A percentile compares a stretch with the other conserved stretches of the same genome.
Conservation (phyloP, 2,797 vertebrate genomes). For the Vultur gryphus region DNA sequence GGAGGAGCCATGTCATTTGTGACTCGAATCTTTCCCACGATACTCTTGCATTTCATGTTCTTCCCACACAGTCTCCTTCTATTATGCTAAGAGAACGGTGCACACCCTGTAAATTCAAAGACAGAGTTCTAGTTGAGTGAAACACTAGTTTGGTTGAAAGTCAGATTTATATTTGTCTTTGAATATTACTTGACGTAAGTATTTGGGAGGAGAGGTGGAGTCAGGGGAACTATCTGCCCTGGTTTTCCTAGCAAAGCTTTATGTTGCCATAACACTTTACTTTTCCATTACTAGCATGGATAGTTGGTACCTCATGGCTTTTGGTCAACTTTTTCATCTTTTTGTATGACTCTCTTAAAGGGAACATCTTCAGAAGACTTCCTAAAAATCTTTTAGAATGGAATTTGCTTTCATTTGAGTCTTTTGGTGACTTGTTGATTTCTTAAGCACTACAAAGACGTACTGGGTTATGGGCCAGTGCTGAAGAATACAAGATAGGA, state of each 20-base stretch:
- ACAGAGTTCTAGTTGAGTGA: not conserved
- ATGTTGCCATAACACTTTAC: rapidly evolving
- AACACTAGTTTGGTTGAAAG: not conserved
- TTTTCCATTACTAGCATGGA: not conserved
- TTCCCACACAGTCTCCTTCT: not conserved
- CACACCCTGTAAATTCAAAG: not conserved
- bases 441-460: not conserved
- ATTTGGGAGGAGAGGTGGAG: not conserved
- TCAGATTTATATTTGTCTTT: not conserved
- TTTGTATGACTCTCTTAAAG: not conserved
- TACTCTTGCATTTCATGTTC: not conserved
- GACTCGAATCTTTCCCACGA: not conserved
- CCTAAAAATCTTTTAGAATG: not conserved
- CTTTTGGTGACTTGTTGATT: not conserved
- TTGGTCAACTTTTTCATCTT: not conserved
- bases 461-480: not conserved
- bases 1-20: not conserved
- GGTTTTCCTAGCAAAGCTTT: not conserved
- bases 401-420: not conserved
- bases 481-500: not conserved
- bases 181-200: not conserved
- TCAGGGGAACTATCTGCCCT: not conserved
- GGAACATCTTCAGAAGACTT: not conserved
- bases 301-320: not conserved
- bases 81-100: not conserved